These are phyloP conservation scores for Pristionchus exspectatus DNA, from an alignment of 2,888 invertebrate genomes.

Conservation along the genomic window DNA sequence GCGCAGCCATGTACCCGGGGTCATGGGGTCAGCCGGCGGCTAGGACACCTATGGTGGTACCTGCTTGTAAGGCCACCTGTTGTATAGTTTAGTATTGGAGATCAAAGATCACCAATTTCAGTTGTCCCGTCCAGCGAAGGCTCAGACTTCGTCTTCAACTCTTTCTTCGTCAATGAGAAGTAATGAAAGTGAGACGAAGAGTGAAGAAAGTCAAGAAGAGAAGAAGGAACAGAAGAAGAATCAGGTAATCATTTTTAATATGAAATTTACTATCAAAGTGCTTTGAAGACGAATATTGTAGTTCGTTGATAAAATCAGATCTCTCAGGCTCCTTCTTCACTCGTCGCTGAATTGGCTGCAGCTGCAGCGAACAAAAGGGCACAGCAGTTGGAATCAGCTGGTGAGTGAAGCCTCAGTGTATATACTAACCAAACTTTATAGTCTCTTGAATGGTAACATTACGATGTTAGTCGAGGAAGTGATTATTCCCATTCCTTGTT, in stretches of 20 bases:
- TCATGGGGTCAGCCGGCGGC: too few relatives aligned
- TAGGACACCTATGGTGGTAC: too few relatives aligned
- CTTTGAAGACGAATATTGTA: background rate
- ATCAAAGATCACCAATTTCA: background rate
- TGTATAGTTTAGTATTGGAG: background rate
- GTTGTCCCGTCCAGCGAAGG: slow-evolving; percentile 27
- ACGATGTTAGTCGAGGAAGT: background rate
- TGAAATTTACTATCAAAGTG: background rate
- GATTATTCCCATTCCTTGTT: too few relatives aligned
- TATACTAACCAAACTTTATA: too few relatives aligned
- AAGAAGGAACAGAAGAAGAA: background rate
- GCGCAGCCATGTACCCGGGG: too few relatives aligned
- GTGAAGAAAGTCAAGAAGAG: slow-evolving; percentile 1
- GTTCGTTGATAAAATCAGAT: background rate
- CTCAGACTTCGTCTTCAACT: slow-evolving; percentile 11
- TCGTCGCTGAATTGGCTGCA: slow-evolving; percentile 26
- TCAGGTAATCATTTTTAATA: background rate
- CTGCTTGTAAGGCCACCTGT: background rate
- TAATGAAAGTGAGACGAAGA: slow-evolving; percentile 22
- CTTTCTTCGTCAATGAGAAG: slow-evolving; percentile 45
- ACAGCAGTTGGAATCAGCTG: background rate
- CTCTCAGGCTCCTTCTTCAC: slow-evolving; percentile 4
- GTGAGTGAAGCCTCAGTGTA: too few relatives aligned
- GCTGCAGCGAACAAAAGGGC: slow-evolving; percentile 36
- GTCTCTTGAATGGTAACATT: too few relatives aligned